phyloP scores from a whole-genome alignment of 2,797 vertebrate species.

The Poeciliopsis gracilis region DNA sequence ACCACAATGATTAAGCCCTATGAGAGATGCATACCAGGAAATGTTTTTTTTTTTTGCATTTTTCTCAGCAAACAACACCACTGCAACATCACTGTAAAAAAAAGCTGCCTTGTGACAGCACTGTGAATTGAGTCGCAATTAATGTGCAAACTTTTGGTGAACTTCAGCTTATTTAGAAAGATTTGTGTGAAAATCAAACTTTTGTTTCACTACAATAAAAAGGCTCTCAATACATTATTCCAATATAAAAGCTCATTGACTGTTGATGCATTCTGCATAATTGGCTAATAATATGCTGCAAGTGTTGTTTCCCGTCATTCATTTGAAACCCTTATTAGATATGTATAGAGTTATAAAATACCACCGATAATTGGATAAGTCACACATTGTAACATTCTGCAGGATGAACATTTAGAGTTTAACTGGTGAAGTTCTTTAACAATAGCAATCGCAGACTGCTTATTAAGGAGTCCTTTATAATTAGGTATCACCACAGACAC shows the following conservation, averaged over 20 bases:
- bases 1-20: neutral
- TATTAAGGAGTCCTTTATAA: constrained; percentile 15
- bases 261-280: neutral
- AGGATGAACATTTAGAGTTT: constrained; percentile 8
- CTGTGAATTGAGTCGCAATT: neutral
- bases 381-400: constrained; percentile 12
- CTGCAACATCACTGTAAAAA: constrained; percentile 9
- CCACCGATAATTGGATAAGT: constrained; percentile 6
- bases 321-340: neutral
- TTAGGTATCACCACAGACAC: constrained; percentile 1
- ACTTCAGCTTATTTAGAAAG: constrained; percentile 2
- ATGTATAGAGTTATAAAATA: neutral
- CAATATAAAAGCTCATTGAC: constrained; percentile 17
- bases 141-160: constrained; percentile 13
- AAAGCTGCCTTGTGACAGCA: neutral
- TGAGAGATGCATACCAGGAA: constrained; percentile 7
- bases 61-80: neutral
- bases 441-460: neutral
- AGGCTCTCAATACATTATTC: neutral
- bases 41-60: neutral
- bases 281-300: constrained; percentile 14
- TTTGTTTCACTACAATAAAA: constrained; percentile 7
- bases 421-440: constrained; percentile 3
- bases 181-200: constrained; percentile 4
- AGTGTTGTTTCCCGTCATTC: neutral